Conservation (phyloP, 1,140 invertebrate genomes). For the Dinothrombium tinctorium region DNA sequence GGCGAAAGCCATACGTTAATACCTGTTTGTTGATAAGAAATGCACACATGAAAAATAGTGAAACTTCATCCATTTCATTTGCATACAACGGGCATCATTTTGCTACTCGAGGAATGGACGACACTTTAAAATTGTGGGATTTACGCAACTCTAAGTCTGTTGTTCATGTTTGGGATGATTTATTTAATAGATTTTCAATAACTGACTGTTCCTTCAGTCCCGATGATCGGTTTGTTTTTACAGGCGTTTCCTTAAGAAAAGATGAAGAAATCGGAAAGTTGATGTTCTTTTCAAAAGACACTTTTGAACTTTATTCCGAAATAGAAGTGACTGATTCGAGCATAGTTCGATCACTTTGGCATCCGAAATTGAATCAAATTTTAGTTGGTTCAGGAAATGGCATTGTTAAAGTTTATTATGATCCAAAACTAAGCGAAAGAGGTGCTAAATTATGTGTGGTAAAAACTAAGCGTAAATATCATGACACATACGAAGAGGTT, state of each 20-base stretch:
- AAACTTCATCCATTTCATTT: constrained; percentile 61
- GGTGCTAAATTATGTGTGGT: constrained; percentile 75
- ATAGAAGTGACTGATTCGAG: constrained; percentile 39
- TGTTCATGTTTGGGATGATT: constrained; percentile 25
- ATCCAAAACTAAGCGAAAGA: constrained; percentile 47
- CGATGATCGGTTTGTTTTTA: constrained; percentile 64
- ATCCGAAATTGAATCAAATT: constrained; percentile 88
- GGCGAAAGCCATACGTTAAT: constrained; percentile 37
- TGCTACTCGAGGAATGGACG: constrained; percentile 63
- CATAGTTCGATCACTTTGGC: constrained; percentile 76
- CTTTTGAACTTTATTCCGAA: constrained; percentile 37
- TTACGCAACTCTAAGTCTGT: constrained; percentile 55
- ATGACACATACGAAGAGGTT: constrained; percentile 46
- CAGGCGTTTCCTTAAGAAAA: constrained; percentile 45
- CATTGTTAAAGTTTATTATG: constrained; percentile 66
- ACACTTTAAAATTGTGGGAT: constrained; percentile 88
- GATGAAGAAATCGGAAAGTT: constrained; percentile 43
- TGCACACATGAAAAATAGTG: constrained; percentile 53
- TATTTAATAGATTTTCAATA: constrained; percentile 52
- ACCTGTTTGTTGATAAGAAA: constrained; percentile 45
- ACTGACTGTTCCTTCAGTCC: constrained; percentile 88
- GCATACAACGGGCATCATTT: constrained; percentile 62
- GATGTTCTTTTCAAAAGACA: constrained; percentile 54
- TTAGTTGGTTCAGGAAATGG: constrained; percentile 81
- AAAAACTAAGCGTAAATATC: constrained; percentile 37